These are phyloP conservation scores for Rhyacichthys aspro DNA, from an alignment of 2,797 vertebrate genomes.

Conservation along the genomic window DNA sequence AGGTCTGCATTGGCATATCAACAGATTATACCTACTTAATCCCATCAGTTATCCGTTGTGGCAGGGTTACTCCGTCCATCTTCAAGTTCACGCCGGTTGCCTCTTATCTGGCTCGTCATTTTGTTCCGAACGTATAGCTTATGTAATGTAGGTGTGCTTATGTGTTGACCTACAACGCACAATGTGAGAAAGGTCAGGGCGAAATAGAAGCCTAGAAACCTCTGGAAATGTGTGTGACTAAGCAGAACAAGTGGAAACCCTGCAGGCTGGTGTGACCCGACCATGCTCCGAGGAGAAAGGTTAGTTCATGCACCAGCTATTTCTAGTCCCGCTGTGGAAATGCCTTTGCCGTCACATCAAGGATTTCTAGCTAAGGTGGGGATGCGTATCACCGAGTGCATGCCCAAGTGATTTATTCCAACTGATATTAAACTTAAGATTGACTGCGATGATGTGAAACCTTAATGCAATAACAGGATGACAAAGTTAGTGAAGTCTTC, in stretches of 20 bases:
- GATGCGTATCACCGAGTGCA: conserved; percentile 67
- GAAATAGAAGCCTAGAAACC: conserved; percentile 8
- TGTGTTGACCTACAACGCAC: not conserved
- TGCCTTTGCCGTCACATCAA: conserved; percentile 69
- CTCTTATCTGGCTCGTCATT: conserved; percentile 29
- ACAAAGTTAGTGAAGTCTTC: conserved; percentile 67
- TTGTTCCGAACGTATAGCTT: conserved; percentile 6
- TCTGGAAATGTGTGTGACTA: conserved; percentile 16
- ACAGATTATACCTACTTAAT: conserved; percentile 82
- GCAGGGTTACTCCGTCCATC: conserved; percentile 59
- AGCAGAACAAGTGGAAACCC: conserved; percentile 30
- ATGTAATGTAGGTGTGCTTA: conserved; percentile 13
- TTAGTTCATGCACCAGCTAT: conserved; percentile 81
- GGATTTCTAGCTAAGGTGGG: conserved; percentile 83
- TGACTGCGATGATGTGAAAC: conserved; percentile 77
- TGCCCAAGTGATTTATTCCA: conserved; percentile 85
- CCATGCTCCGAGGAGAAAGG: conserved; percentile 51
- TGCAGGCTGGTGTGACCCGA: conserved; percentile 34
- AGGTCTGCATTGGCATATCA: conserved; percentile 63
- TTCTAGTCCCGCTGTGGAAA: conserved; percentile 75
- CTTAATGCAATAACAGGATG: conserved; percentile 73
- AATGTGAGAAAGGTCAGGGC: conserved; percentile 7
- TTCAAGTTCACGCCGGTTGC: conserved; percentile 57
- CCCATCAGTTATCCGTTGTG: conserved; percentile 71
- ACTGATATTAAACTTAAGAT: conserved; percentile 86